These are phyloP conservation scores for Antitype chi DNA, from an alignment of 2,888 invertebrate species.

Conservation along the genomic window DNA sequence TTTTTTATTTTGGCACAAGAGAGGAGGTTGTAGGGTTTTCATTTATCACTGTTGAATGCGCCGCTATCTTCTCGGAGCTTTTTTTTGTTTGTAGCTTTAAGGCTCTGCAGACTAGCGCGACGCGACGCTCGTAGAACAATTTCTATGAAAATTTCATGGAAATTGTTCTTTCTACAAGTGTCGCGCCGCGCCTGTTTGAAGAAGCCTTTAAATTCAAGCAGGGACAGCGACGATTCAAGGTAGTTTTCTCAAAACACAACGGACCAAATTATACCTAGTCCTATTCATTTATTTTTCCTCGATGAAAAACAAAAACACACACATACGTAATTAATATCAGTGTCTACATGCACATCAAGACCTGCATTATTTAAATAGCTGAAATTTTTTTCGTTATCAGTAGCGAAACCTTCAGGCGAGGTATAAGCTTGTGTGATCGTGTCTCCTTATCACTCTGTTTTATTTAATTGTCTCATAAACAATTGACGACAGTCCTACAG, in stretches of 20 bases:
- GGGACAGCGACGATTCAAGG: background rate
- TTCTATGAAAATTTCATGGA: too few relatives aligned
- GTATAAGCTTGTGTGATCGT: conserved; percentile 31
- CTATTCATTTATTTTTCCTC: background rate
- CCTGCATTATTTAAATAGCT: conserved; percentile 57
- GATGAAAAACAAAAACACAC: conserved; percentile 3
- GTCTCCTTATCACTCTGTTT: conserved; percentile 32
- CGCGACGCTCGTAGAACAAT: too few relatives aligned
- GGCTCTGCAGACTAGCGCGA: too few relatives aligned
- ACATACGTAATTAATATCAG: conserved; percentile 1
- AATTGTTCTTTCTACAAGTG: too few relatives aligned
- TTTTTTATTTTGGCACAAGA: too few relatives aligned
- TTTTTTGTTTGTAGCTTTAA: too few relatives aligned
- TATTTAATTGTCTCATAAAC: conserved; percentile 42
- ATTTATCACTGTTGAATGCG: too few relatives aligned
- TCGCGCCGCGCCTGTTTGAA: too few relatives aligned
- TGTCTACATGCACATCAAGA: conserved; percentile 7
- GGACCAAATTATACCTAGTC: background rate
- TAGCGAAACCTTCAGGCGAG: conserved; percentile 50
- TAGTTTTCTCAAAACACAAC: background rate
- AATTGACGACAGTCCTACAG: background rate
- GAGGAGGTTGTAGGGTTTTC: too few relatives aligned
- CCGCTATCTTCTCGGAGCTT: too few relatives aligned
- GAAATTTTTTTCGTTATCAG: conserved; percentile 54
- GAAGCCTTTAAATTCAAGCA: too few relatives aligned